phyloP scores from a whole-genome alignment of 1,140 invertebrate genomes.

The Atta cephalotes region DNA sequence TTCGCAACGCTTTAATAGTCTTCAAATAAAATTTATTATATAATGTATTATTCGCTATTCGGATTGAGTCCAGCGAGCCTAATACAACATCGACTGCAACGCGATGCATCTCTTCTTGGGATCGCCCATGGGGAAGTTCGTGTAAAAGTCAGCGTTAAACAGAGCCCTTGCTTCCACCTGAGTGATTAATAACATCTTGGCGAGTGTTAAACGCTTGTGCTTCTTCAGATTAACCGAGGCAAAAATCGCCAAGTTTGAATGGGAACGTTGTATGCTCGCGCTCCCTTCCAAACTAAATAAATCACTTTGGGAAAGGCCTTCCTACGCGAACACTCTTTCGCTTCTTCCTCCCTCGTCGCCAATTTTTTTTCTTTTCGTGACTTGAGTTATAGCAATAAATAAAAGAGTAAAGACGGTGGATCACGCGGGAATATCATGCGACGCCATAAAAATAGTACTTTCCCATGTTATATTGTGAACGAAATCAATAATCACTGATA shows the following conservation, averaged over 20 bases:
- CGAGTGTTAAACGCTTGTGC: conserved; percentile 74
- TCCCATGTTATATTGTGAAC: background rate
- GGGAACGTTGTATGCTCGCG: conserved; percentile 59
- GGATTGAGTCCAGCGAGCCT: conserved; percentile 25
- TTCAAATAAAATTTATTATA: conserved; percentile 50
- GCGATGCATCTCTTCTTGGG: conserved; percentile 37
- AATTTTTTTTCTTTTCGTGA: conserved; percentile 29
- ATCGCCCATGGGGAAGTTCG: conserved; percentile 68
- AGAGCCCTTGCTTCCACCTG: conserved; percentile 57
- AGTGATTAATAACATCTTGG: conserved; percentile 77
- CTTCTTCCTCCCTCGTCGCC: conserved; percentile 31
- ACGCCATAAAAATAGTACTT: conserved; percentile 15
- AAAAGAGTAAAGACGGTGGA: conserved; percentile 52
- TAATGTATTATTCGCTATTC: conserved; percentile 38
- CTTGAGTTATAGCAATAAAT: conserved; percentile 73
- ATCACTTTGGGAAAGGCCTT: conserved; percentile 73
- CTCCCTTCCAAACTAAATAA: conserved; percentile 70
- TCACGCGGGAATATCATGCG: conserved; percentile 24
- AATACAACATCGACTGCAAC: conserved; percentile 22
- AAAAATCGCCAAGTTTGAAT: conserved; percentile 76
- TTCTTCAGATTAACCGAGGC: conserved; percentile 74
- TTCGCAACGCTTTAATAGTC: conserved; percentile 34
- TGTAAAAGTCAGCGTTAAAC: conserved; percentile 73
- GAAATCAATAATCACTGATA: conserved; percentile 20
- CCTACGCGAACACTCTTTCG: conserved; percentile 64